Percentiles rank a stretch among this genome's conserved stretches.
phyloP scores from a whole-genome alignment of 1,140 invertebrate genomes.

The Drosophila auraria region DNA sequence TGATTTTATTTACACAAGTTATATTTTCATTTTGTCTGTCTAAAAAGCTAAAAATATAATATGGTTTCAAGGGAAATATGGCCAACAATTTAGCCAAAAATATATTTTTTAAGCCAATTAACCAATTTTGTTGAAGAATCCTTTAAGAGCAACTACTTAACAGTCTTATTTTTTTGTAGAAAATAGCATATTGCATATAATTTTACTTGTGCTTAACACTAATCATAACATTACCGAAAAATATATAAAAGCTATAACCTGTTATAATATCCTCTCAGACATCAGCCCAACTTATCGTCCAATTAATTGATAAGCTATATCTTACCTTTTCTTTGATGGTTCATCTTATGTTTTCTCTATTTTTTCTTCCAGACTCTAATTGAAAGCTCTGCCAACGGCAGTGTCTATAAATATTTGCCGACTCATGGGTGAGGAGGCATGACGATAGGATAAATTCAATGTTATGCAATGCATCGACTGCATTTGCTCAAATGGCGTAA shows the following conservation, averaged over 20 bases:
- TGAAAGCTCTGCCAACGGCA: conserved; percentile 14
- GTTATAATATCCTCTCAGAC: neutral
- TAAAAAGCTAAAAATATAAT: neutral
- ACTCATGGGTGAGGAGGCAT: neutral
- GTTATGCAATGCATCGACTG: conserved; percentile 44
- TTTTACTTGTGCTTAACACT: no score
- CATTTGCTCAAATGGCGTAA: conserved; percentile 66
- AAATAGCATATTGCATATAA: no score
- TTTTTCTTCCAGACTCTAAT: neutral
- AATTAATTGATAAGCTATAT: conserved; percentile 19
- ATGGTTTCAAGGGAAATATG: neutral
- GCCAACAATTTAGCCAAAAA: no score
- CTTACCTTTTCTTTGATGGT: neutral
- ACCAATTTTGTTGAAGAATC: no score
- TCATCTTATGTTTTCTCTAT: neutral
- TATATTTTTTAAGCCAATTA: no score
- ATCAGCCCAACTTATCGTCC: neutral
- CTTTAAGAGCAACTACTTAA: no score
- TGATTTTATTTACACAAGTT: neutral
- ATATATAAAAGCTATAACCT: neutral
- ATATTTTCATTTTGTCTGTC: neutral
- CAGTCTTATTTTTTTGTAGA: no score
- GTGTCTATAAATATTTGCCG: conserved; percentile 25
- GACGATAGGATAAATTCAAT: conserved; percentile 29
- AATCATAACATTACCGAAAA: neutral